phyloP scores from a whole-genome alignment of 2,888 invertebrate species.

The Pseudoips prasinana region DNA sequence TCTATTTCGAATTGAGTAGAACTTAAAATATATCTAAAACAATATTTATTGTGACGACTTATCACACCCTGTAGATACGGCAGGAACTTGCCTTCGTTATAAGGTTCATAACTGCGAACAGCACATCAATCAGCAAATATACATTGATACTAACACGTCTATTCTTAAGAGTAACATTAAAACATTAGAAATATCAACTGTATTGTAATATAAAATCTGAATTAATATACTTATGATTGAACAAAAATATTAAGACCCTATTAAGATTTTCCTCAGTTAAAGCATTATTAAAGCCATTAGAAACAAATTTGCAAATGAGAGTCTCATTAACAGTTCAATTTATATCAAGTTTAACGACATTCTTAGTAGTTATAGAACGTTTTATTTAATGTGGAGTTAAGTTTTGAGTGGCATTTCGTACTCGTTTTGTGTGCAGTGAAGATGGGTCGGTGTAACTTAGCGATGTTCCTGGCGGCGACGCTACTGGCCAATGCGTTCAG shows the following conservation, averaged over 20 bases:
- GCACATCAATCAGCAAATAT: conserved; percentile 43
- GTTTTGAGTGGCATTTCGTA: conserved; percentile 32
- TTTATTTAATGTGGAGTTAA: conserved; percentile 6
- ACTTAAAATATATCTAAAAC: too few relatives aligned
- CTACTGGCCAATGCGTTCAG: conserved; percentile 52
- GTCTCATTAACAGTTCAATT: conserved; percentile 8
- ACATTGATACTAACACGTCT: conserved; percentile 44
- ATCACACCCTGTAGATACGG: conserved; percentile 42
- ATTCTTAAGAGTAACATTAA: too few relatives aligned
- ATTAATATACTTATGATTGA: too few relatives aligned
- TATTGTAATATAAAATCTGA: too few relatives aligned
- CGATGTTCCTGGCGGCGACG: conserved; percentile 40
- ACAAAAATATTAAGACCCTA: too few relatives aligned
- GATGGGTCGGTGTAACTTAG: conserved; percentile 47
- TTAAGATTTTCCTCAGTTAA: too few relatives aligned
- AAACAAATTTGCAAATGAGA: background rate
- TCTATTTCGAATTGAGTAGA: too few relatives aligned
- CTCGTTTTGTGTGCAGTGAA: too few relatives aligned
- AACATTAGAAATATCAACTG: too few relatives aligned
- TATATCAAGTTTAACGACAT: conserved; percentile 21
- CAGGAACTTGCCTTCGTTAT: conserved; percentile 52
- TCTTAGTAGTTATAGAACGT: conserved; percentile 10
- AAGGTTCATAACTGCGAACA: conserved; percentile 45
- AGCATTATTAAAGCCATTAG: too few relatives aligned
- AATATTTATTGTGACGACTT: too few relatives aligned